A percentile compares a stretch with the other conserved stretches of the same genome.
phyloP scores from a whole-genome alignment of 2,888 invertebrate genomes.

The Meghimatium bilineatum region DNA sequence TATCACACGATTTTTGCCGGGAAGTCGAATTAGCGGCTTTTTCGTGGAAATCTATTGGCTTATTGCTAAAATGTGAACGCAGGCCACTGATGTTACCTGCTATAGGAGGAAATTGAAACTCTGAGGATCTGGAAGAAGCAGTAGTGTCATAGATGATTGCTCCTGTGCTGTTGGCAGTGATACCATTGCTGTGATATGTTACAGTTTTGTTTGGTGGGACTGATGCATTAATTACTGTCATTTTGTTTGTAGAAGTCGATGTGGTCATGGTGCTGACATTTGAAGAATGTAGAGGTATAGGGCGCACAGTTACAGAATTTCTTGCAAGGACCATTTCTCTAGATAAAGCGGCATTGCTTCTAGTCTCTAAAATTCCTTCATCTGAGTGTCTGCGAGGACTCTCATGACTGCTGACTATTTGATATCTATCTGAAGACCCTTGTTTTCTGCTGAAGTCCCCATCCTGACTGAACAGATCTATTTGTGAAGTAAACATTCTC shows the following conservation, averaged over 20 bases:
- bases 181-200: not conserved
- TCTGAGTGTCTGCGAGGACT: conserved; percentile 14
- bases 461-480: not conserved
- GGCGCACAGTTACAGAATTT: not conserved
- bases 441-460: not conserved
- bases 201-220: not conserved
- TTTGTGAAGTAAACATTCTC: conserved; percentile 14
- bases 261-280: not conserved
- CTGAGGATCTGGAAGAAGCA: not conserved
- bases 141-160: not conserved
- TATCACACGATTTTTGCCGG: conserved; percentile 41
- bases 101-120: conserved; percentile 3
- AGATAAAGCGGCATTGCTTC: conserved; percentile 45
- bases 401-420: no score
- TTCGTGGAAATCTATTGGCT: not conserved
- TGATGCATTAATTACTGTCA: not conserved
- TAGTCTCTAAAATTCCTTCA: conserved; percentile 4
- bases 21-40: not conserved
- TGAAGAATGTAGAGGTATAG: not conserved
- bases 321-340: conserved; percentile 44
- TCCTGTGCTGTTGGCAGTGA: not conserved
- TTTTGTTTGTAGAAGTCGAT: not conserved
- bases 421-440: not conserved
- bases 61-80: not conserved
- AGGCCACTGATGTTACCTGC: conserved; percentile 35